Evolutionary conservation across 2,113 vertebrate genomes (phyloP), one percentile per base, ranked within the genome.

Genomic region (Pelusios castaneus): DNA sequence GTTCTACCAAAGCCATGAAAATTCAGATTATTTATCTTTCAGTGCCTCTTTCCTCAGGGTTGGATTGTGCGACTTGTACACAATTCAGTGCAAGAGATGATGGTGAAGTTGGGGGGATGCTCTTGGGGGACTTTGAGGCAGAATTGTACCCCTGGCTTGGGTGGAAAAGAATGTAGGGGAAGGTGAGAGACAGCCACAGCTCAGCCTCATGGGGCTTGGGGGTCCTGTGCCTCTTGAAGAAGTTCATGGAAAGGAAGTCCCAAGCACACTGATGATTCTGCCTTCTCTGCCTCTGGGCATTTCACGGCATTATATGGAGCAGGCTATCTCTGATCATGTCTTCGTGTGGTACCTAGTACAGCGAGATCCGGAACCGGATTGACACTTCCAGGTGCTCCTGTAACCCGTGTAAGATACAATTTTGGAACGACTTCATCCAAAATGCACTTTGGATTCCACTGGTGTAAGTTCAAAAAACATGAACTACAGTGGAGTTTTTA

Each of bases 391-490:
- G n/a, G n/a, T n/a, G n/a, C n/a, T n/a, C n/a, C n/a, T n/a, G n/a
- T n/a, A n/a, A n/a, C n/a, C n/a, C n/a, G n/a, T n/a, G n/a, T 80
- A 80, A 80, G 84, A 84, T 92, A 27, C 54, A 56, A 5, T 52
- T 92, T 90, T 8, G 45, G 58, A 47, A 47, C 34, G 83, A 52
- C 60, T 92, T 87, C 63, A 75, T 84, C 78, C 81, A 88, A 82
- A 95, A 94, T 60, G 80, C n/a, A 58, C 54, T 94, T 92, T 85
- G 88, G 80, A 85, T 93, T 94, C 83, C 29, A 14, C 2, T 81
- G 82, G 34, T 90, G 51, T 85, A 93, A 93, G 91, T 80, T 79
- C 43, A 79, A n/a, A 73, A n/a, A 31, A 60, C 31, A 54, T 25
- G 78, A n/a, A n/a, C n/a, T n/a, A n/a, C n/a, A n/a, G n/a, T n/a